Base-by-base conservation (phyloP, 1,140 invertebrate species). In the Drosophila miranda region DNA sequence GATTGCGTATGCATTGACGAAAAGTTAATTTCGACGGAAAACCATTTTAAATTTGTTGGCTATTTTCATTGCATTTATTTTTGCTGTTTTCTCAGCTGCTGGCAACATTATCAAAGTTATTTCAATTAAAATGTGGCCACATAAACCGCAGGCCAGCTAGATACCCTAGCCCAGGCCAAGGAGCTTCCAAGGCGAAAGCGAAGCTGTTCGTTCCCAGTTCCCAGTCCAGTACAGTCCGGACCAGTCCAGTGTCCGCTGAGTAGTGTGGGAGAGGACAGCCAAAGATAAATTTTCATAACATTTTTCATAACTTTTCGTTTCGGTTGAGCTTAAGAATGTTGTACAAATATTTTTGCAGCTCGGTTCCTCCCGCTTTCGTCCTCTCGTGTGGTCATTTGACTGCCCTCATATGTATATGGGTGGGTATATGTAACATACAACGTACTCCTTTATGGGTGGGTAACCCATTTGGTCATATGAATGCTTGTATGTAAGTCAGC, bases 121-220 rank as follows among this genome's bases (percentile, higher is more conserved):
- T 79, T 80, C 76, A 79, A 79, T 79, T 79, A 79, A 80, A 79
- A 64, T 60, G 54, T 68, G 59, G 46, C 64, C 57, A 75, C 64
- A 62, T 41, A 52, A 61, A 60, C 52, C 46, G 21, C 13, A 57
- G 30, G 14, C 23, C 19, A 8, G 43, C 30, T 30, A 30, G 30
- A 30, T 30, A 30, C 30, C 30, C 30, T 9, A 2, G 48, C 4
- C 14, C 6, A 8, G 7, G 9, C 14, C 16, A 38, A 26, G 30
- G 26, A 28, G 34, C 3, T 38, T 38, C 34, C 34, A 38, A 38
- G 34, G 34, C 34, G 34, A 38, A 13, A 13, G 34, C 34, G 34
- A 11, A 38, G 43, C 42, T 54, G 60, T n/a, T 14, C 16, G 38
- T 38, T 28, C 6, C 8, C 28, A 9, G 30, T 30, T 0, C 23